These are phyloP conservation scores for Chascanopsetta lugubris DNA, from an alignment of 2,113 vertebrate genomes.

Conservation along the genomic window DNA sequence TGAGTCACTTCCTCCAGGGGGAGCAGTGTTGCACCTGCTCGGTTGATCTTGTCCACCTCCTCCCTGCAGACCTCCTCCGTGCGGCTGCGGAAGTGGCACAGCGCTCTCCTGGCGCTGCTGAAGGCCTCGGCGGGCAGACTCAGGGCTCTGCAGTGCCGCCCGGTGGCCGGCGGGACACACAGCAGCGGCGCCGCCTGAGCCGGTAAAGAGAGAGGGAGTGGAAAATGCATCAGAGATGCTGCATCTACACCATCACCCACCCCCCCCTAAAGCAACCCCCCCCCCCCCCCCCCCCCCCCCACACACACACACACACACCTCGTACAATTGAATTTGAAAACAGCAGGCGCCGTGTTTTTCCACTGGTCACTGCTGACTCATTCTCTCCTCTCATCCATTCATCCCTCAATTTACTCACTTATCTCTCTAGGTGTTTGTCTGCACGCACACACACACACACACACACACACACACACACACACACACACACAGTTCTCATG, in stretches of 20 bases:
- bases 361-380: conserved; percentile 43
- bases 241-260: not conserved
- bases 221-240: conserved; percentile 8
- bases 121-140: conserved; percentile 57
- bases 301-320: no score
- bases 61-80: conserved; percentile 75
- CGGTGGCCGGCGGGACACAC: conserved; percentile 41
- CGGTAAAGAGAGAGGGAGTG: conserved; percentile 10
- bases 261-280: not conserved
- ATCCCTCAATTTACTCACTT: not conserved
- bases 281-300: not conserved
- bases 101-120: conserved; percentile 50
- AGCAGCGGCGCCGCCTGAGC: conserved; percentile 65
- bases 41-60: conserved; percentile 70
- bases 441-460: no score
- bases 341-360: conserved; percentile 24
- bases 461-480: no score
- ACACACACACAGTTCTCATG: not conserved
- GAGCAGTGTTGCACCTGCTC: conserved; percentile 46
- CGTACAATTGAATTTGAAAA: conserved; percentile 39
- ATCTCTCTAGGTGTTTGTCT: conserved; percentile 10
- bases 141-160: conserved; percentile 35
- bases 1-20: not conserved
- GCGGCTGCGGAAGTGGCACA: conserved; percentile 66
- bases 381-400: conserved; percentile 15